Evolutionary conservation across 2,888 invertebrate genomes (phyloP).

Genomic region (Phrixothrix hirtus): DNA sequence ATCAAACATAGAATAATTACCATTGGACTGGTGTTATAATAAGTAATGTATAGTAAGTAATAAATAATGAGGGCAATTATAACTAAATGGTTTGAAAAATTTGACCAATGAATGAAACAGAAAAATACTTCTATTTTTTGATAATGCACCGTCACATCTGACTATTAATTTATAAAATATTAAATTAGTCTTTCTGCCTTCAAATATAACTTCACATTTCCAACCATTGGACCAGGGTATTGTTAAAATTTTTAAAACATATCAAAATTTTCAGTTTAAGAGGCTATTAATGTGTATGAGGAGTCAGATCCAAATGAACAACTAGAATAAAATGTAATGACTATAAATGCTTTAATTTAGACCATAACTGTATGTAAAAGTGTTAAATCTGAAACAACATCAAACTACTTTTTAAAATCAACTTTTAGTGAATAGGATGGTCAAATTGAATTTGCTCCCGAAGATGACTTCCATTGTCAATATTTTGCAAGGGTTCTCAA

Average conservation of each 20-base stretch:
- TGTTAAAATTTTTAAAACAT: not conserved
- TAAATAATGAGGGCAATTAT: no score
- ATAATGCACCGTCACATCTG: not conserved
- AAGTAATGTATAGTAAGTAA: no score
- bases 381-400: not conserved
- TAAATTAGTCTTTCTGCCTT: not conserved
- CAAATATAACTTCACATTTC: not conserved
- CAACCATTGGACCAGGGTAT: not conserved
- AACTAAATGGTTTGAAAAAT: no score
- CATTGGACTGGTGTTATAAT: no score
- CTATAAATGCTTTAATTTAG: not conserved
- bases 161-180: not conserved
- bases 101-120: no score
- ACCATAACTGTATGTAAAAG: not conserved
- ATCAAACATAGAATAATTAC: no score
- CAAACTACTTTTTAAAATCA: not conserved
- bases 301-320: not conserved
- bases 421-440: not conserved
- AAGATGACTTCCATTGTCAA: no score
- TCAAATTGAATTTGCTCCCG: not conserved
- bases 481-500: no score
- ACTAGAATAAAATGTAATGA: not conserved
- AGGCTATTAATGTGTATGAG: not conserved
- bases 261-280: not conserved
- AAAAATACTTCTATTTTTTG: no score